These are phyloP conservation scores for Pheosia tremula DNA, from an alignment of 2,888 invertebrate species.

Conservation along the genomic window DNA sequence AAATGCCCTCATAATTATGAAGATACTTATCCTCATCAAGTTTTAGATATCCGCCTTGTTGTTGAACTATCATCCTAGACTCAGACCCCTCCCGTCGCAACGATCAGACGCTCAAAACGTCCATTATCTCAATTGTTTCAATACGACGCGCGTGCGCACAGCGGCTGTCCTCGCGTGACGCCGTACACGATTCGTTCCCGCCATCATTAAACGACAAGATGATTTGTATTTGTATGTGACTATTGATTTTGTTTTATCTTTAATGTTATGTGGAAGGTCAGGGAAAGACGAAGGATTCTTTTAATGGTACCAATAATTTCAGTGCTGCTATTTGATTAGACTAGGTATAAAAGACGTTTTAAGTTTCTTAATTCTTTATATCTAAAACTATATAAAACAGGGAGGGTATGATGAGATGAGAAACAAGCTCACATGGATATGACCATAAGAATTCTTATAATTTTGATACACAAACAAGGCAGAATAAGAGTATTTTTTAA, in stretches of 20 bases:
- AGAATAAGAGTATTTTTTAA: no score
- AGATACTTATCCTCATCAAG: not conserved
- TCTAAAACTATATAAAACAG: no score
- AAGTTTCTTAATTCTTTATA: no score
- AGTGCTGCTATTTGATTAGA: no score
- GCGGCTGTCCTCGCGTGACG: constrained; percentile 33
- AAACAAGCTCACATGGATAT: no score
- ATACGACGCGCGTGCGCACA: constrained; percentile 32
- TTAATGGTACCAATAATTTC: no score
- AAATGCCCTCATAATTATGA: not conserved
- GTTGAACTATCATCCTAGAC: not conserved
- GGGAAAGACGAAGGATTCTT: no score
- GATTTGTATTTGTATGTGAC: not conserved
- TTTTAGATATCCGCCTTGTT: not conserved
- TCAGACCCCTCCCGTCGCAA: constrained; percentile 1
- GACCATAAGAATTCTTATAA: no score
- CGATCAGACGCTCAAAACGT: constrained; percentile 2
- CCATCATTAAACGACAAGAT: constrained; percentile 1
- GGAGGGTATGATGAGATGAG: no score
- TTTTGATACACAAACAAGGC: no score
- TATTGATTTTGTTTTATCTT: constrained; percentile 3
- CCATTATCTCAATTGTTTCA: constrained; percentile 43
- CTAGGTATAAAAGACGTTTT: no score
- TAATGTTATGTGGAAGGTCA: constrained; percentile 1
- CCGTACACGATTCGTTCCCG: constrained; percentile 2